Evolutionary conservation across 2,888 invertebrate species (phyloP), one percentile per base, ranked within the genome.

Genomic region (Oeneis ivallda): DNA sequence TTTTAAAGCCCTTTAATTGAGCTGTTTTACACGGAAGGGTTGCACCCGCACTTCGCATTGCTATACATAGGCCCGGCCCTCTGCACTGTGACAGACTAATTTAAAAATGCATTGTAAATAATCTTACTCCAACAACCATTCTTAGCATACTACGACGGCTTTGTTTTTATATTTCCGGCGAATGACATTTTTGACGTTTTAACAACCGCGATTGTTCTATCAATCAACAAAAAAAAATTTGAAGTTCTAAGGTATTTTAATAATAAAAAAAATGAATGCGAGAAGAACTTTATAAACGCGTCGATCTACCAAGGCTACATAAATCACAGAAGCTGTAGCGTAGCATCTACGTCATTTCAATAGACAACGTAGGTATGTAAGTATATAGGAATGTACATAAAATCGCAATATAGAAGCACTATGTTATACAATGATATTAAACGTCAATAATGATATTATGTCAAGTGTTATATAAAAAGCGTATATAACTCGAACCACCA

Each of bases 11-110:
- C 83, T 88, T 86, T 85, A 88, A 86, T 79, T 82, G 82, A 85
- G 81, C 87, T 86, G 86, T 87, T 89, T 87, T 87, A 90, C 85
- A 83, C 78, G 75, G 83, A 91, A 89, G 91, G 91, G 91, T 88
- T 89, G 82, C 80, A 76, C 74, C 78, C 80, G 79, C 81, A 78
- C 79, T 79, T 81, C 79, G 64, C 82, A 83, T 81, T 79, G 88
- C 89, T 86, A 88, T 87, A 89, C 87, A 84, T 86, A 86, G 82
- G 70, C 72, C 73, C 73, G 52, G 71, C 81, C 81, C 80, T 77
- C 76, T 75, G 75, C 59, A 74, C 76, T 76, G 76, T 76, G 73
- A 74, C 74, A 77, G 65, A 65, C 80, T 77, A 78, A 81, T 80
- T 79, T 75, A 71, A 69, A 77, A 71, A 74, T 77, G 81, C 82